Evolutionary conservation across 2,113 vertebrate species (phyloP), one percentile per base, ranked within the genome.

Genomic region (Myodes glareolus): DNA sequence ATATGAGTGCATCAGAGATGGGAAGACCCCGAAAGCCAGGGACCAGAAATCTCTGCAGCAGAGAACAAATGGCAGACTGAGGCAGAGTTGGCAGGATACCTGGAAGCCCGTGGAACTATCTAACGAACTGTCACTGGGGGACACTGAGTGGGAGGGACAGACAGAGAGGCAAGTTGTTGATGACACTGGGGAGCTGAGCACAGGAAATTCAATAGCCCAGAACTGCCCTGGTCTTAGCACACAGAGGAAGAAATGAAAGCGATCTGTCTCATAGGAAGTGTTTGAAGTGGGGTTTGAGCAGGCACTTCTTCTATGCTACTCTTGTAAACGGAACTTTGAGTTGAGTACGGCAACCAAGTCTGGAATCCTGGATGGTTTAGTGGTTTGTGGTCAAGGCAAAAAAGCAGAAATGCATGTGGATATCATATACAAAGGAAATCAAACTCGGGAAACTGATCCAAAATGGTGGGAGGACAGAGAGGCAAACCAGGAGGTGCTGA

Each of bases 81-180:
- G n/a, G 36, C 70, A 25, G 31, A 31, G 10, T 7, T 17, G 7
- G 4, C 13, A 55, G 13, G 45, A 61, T 55, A 14, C 29, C 0
- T n/a, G 16, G 9, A 33, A 65, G 13, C 78, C 3, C 9, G 14
- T 25, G 73, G 45, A 47, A 36, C 25, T 39, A 4, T 16, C 6
- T 0, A 5, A 81, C 31, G 25, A 25, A 14, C 14, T 61, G 80
- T 61, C 52, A 29, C 2, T 42, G n/a, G 6, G 36, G 36, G 52
- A 0, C 7, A 1, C 21, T 63, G 50, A 39, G 63, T 1, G 1
- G 17, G 33, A 61, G 11, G 29, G 0, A 3, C 0, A 77, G 13
- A 36, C 0, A 21, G 68, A 86, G 65, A 50, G 21, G 61, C 65
- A 29, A 29, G 6, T 21, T 4, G 16, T 0, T 7, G 2, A 68